phyloP scores from a whole-genome alignment of 2,888 invertebrate genomes.

The Caprella mutica region DNA sequence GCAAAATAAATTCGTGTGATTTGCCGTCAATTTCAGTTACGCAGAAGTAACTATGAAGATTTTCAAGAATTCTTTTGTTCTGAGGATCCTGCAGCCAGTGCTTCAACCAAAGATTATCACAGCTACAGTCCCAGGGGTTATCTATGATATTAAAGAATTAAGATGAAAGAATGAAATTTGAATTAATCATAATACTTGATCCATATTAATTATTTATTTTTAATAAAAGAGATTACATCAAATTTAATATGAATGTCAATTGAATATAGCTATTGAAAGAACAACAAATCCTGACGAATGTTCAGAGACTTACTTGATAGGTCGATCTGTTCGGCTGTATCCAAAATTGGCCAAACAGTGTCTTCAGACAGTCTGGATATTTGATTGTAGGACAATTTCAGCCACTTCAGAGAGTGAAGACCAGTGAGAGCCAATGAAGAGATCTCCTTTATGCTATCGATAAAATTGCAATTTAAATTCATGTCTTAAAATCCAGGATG shows the following conservation, averaged over 20 bases:
- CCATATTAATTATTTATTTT: not conserved
- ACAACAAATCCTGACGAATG: too few species aligned
- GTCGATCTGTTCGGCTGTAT: slow-evolving; percentile 73
- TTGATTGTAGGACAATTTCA: slow-evolving; percentile 79
- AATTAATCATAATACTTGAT: too few species aligned
- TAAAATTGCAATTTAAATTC: too few species aligned
- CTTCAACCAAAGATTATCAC: slow-evolving; percentile 77
- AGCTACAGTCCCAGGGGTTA: slow-evolving; percentile 77
- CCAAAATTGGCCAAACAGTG: slow-evolving; percentile 76
- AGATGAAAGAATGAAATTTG: not conserved
- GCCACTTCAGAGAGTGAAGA: slow-evolving; percentile 73
- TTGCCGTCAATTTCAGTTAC: slow-evolving; percentile 22
- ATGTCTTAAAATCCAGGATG: too few species aligned
- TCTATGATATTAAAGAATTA: slow-evolving; percentile 47
- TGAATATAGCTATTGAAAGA: too few species aligned
- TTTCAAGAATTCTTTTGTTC: slow-evolving; percentile 17
- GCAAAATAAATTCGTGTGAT: slow-evolving; percentile 19
- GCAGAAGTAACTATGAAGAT: slow-evolving; percentile 21
- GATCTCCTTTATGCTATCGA: slow-evolving; percentile 61
- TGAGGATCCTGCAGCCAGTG: slow-evolving; percentile 53
- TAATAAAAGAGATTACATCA: too few species aligned
- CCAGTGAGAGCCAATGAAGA: slow-evolving; percentile 77
- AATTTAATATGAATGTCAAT: too few species aligned
- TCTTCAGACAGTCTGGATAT: slow-evolving; percentile 70
- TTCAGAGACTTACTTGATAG: slow-evolving; percentile 72